phyloP scores from a whole-genome alignment of 2,888 invertebrate species.

The Netelia inedita region DNA sequence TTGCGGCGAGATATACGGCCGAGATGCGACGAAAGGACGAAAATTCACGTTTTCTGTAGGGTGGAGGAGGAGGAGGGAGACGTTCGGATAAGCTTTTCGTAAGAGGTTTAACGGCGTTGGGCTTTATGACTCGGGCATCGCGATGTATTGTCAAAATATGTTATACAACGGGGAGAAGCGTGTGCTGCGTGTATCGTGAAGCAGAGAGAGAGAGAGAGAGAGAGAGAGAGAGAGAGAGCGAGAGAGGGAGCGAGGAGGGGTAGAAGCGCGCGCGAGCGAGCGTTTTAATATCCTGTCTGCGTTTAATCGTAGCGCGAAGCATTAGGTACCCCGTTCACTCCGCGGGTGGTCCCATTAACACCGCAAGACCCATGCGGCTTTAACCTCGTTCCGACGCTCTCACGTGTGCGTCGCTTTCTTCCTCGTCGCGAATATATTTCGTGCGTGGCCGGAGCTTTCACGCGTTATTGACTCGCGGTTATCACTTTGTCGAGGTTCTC shows the following conservation, averaged over 20 bases:
- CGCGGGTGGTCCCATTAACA: constrained; percentile 82
- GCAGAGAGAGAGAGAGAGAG: background rate
- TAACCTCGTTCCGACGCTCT: constrained; percentile 44
- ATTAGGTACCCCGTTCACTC: constrained; percentile 76
- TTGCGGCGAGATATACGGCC: too few relatives aligned
- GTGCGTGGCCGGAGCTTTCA: constrained; percentile 9
- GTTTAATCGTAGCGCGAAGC: constrained; percentile 82
- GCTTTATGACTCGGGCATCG: constrained; percentile 78
- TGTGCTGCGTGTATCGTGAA: constrained; percentile 25
- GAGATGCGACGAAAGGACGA: constrained; percentile 28
- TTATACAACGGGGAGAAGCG: constrained; percentile 67
- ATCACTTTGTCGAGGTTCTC: background rate
- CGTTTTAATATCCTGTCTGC: constrained; percentile 84
- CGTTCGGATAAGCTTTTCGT: constrained; percentile 74
- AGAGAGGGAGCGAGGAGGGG: background rate
- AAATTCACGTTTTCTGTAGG: constrained; percentile 25
- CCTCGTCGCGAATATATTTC: constrained; percentile 24
- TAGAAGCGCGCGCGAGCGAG: constrained; percentile 58
- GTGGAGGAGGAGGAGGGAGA: background rate
- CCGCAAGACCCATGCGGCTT: constrained; percentile 62
- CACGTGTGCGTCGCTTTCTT: constrained; percentile 14
- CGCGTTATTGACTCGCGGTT: constrained; percentile 27
- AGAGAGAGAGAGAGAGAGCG: background rate
- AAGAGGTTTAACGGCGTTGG: constrained; percentile 79
- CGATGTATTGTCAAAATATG: constrained; percentile 83